Evolutionary conservation across 2,113 vertebrate species (phyloP), one percentile per base, ranked within the genome.

Genomic region (Anthoscopus minutus): DNA sequence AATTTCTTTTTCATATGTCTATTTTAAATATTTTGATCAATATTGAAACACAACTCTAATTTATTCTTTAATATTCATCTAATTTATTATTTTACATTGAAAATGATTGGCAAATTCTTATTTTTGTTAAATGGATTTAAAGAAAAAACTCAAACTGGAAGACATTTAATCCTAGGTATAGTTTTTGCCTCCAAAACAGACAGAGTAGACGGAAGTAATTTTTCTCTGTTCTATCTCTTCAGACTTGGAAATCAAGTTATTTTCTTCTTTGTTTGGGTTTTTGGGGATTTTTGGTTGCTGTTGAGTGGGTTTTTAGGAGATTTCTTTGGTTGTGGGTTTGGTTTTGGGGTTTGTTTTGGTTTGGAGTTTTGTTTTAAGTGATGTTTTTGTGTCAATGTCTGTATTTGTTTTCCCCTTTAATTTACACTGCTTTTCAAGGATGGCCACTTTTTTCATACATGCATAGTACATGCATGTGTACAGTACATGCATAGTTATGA

Each of bases 331-430:
- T 17, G 17, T 50, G 13, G 7, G 13, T 6, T 17, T 45, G 15
- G 11, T 10, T 33, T 37, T 28, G 4, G 2, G n/a, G n/a, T n/a
- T n/a, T 3, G 40, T 35, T 11, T 28, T 37, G n/a, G n/a, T n/a
- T n/a, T n/a, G n/a, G n/a, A n/a, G n/a, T 23, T 22, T 2, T 2
- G 1, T 2, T 53, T 66, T 42, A 25, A 61, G 6, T 5, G 2
- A 4, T 7, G 4, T 11, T 15, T 19, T 17, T 17, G 2, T 81
- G 6, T 70, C 15, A 62, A 13, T 51, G 7, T 38, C 12, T 51
- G 9, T 80, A 11, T 53, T 51, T 87, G 4, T 25, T 90, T 69
- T 35, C 15, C 25, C 20, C 16, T 51, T 23, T 42, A 74, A 70
- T 83, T 93, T 35, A 51, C n/a, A 14, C 12, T 21, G 21, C 4